These are phyloP conservation scores for Notodonta dromedarius DNA, from an alignment of 2,888 invertebrate species.

Conservation along the genomic window DNA sequence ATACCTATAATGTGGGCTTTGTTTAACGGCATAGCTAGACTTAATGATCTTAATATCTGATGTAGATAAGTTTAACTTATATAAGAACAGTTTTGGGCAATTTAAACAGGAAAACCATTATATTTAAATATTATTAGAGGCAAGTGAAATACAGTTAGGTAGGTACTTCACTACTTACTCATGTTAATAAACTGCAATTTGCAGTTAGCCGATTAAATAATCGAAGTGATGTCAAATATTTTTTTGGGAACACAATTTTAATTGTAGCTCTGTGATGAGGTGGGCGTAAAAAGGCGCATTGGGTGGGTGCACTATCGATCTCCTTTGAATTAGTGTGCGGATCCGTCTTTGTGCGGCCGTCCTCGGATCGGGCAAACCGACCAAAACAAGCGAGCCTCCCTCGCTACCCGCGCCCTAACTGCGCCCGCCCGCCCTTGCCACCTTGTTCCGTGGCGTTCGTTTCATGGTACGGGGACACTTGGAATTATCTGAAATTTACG, in stretches of 20 bases:
- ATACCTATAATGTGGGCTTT: not conserved
- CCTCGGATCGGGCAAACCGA: slow-evolving; percentile 82
- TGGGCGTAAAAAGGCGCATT: slow-evolving; percentile 74
- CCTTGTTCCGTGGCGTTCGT: slow-evolving; percentile 62
- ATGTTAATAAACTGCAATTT: no score
- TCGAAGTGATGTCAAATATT: slow-evolving; percentile 21
- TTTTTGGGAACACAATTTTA: slow-evolving; percentile 58
- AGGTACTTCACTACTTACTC: no score
- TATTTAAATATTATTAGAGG: no score
- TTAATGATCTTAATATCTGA: no score
- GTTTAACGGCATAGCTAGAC: no score
- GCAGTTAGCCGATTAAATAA: no score
- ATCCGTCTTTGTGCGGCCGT: slow-evolving; percentile 82
- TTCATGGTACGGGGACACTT: slow-evolving; percentile 58
- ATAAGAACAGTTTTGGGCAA: no score
- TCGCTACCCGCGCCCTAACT: slow-evolving; percentile 51
- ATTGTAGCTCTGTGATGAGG: slow-evolving; percentile 68
- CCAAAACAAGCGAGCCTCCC: slow-evolving; percentile 77
- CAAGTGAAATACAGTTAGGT: no score
- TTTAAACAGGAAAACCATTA: no score
- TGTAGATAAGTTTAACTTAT: no score
- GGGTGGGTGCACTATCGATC: slow-evolving; percentile 82
- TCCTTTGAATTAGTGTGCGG: slow-evolving; percentile 83
- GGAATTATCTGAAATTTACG: slow-evolving; percentile 45
- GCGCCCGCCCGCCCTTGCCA: slow-evolving; percentile 62